A percentile compares a stretch with the other conserved stretches of the same genome.
Evolutionary conservation across 2,113 vertebrate species (phyloP).

Genomic region (Pantherophis guttatus): DNA sequence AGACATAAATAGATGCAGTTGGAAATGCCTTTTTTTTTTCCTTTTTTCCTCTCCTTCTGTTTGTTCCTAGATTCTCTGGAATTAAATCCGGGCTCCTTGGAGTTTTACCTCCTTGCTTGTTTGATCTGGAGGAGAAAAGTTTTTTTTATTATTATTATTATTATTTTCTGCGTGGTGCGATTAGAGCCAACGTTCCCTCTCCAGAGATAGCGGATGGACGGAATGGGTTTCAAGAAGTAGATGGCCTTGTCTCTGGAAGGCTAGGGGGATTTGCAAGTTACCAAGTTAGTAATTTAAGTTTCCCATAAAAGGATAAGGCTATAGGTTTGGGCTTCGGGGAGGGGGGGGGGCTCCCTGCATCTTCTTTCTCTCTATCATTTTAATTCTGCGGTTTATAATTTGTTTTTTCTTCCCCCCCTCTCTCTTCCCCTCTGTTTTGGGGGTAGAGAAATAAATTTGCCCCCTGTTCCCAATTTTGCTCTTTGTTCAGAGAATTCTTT

Average conservation of each 20-base stretch:
- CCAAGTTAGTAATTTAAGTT: conserved; percentile 40
- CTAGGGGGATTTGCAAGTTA: conserved; percentile 35
- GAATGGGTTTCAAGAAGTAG: conserved; percentile 35
- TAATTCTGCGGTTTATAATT: conserved; percentile 18
- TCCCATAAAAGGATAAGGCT: conserved; percentile 15
- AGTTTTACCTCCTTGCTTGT: conserved; percentile 36
- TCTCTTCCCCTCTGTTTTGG: neutral
- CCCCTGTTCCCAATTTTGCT: neutral
- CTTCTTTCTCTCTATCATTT: neutral
- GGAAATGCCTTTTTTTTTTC: neutral
- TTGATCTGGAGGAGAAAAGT: conserved; percentile 36
- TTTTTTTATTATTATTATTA: conserved; percentile 26
- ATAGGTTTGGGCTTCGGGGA: neutral
- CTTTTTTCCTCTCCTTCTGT: neutral
- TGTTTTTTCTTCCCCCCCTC: neutral
- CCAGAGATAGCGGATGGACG: conserved; percentile 27
- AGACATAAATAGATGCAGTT: neutral
- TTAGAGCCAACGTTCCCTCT: conserved; percentile 36
- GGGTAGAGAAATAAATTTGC: neutral
- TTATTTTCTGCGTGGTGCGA: conserved; percentile 51
- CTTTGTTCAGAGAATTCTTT: conserved; percentile 15
- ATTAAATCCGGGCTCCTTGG: conserved; percentile 42
- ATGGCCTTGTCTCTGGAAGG: conserved; percentile 15
- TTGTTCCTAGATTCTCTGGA: conserved; percentile 27
- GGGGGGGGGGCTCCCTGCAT: neutral